These are phyloP conservation scores for Saimiri boliviensis DNA, from an alignment of 2,113 vertebrate genomes.

Conservation along the genomic window DNA sequence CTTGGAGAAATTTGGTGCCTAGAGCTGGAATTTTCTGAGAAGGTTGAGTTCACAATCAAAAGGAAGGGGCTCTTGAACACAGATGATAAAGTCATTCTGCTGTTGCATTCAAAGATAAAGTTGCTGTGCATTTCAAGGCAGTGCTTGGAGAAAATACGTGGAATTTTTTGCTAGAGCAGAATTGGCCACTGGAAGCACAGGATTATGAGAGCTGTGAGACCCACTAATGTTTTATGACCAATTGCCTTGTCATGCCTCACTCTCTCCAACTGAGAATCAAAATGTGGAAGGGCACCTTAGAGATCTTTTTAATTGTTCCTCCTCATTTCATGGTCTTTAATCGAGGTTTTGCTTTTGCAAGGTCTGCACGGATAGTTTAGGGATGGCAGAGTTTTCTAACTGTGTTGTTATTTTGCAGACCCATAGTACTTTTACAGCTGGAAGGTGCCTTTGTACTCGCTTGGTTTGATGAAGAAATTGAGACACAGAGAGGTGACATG, in stretches of 20 bases:
- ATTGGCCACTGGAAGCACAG: background rate
- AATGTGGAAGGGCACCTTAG: background rate
- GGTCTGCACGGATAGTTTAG: background rate
- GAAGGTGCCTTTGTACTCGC: background rate
- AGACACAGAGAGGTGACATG: background rate
- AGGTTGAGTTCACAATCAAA: background rate
- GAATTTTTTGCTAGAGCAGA: background rate
- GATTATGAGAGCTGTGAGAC: constrained; percentile 21
- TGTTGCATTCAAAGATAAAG: background rate
- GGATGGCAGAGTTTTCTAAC: background rate
- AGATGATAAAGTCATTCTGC: background rate
- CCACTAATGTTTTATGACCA: constrained; percentile 33
- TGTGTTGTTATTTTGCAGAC: background rate
- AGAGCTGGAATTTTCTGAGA: background rate
- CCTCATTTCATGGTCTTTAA: constrained; percentile 7
- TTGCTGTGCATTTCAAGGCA: background rate
- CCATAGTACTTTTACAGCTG: background rate
- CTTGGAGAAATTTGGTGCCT: background rate
- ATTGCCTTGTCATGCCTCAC: constrained; percentile 30
- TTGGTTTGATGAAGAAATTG: background rate
- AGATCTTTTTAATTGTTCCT: background rate
- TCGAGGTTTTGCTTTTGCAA: background rate
- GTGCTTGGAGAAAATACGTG: background rate
- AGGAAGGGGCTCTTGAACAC: background rate
- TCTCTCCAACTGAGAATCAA: constrained; percentile 18